Conservation (phyloP, 2,888 invertebrate genomes). For the Pterobdella sp. region DNA sequence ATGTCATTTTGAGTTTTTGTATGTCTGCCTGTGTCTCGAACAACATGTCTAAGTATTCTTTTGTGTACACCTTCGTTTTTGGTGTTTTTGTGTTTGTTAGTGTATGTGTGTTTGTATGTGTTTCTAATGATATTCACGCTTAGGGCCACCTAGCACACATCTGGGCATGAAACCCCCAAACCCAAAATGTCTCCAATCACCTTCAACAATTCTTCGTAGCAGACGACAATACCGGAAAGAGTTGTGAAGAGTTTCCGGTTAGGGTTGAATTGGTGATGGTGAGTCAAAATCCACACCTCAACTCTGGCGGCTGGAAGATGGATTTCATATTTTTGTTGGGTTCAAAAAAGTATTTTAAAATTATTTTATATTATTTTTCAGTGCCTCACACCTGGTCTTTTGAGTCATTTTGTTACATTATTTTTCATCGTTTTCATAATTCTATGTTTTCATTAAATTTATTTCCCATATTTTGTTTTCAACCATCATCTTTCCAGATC, state of each 20-base stretch:
- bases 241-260: constrained; percentile 39
- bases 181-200: constrained; percentile 18
- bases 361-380: background rate
- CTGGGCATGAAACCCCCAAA: constrained; percentile 32
- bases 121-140: constrained; percentile 30
- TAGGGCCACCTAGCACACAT: constrained; percentile 31
- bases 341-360: background rate
- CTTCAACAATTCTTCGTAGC: constrained; percentile 35
- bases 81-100: background rate
- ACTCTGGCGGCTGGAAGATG: constrained; percentile 43
- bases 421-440: too few species aligned
- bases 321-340: background rate
- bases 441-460: too few species aligned
- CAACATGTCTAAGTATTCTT: constrained; percentile 32
- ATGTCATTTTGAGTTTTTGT: constrained; percentile 27
- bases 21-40: constrained; percentile 32
- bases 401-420: too few species aligned
- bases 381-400: too few species aligned
- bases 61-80: constrained; percentile 28
- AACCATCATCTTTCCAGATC: too few species aligned
- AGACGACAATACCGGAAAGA: constrained; percentile 34
- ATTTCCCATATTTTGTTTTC: too few species aligned
- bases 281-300: constrained; percentile 45
- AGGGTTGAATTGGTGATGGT: constrained; percentile 41
- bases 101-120: background rate